A percentile compares a stretch with the other conserved stretches of the same genome.
Evolutionary conservation across 2,797 vertebrate genomes (phyloP).

Genomic region (Hyperoplus lanceolatus): DNA sequence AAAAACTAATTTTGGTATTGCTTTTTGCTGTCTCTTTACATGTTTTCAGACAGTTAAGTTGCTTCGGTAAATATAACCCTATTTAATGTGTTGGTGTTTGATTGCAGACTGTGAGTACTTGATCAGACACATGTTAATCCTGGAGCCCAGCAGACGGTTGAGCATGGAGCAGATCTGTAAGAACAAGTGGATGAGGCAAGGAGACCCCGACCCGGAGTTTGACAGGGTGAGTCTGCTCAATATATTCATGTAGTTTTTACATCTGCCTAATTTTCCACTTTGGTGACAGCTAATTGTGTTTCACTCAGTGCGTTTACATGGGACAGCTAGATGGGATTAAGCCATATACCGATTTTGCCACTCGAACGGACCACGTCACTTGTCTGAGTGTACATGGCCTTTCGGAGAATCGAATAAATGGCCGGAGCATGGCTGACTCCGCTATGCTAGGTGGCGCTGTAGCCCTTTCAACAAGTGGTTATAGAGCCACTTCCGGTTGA

Average conservation of each 20-base stretch:
- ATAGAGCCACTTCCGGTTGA: too few relatives aligned
- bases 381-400: too few relatives aligned
- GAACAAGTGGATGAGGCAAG: conserved; percentile 99
- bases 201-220: conserved; percentile 94
- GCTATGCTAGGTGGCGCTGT: too few relatives aligned
- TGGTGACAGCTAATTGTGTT: neutral
- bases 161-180: conserved; percentile 99
- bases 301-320: too few relatives aligned
- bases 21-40: neutral
- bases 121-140: conserved; percentile 98
- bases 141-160: conserved; percentile 95
- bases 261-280: neutral
- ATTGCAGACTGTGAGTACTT: conserved; percentile 96
- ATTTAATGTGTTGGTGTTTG: conserved; percentile 29
- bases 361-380: too few relatives aligned
- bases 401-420: too few relatives aligned
- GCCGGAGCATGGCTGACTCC: too few relatives aligned
- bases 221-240: conserved; percentile 88
- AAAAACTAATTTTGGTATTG: neutral
- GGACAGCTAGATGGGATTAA: too few relatives aligned
- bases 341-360: too few relatives aligned
- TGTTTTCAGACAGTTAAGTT: neutral
- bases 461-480: too few relatives aligned
- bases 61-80: neutral
- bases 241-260: neutral